Evolutionary conservation across 2,888 invertebrate genomes (phyloP), one percentile per base, ranked within the genome.

Genomic region (Mechanitis messenoides): DNA sequence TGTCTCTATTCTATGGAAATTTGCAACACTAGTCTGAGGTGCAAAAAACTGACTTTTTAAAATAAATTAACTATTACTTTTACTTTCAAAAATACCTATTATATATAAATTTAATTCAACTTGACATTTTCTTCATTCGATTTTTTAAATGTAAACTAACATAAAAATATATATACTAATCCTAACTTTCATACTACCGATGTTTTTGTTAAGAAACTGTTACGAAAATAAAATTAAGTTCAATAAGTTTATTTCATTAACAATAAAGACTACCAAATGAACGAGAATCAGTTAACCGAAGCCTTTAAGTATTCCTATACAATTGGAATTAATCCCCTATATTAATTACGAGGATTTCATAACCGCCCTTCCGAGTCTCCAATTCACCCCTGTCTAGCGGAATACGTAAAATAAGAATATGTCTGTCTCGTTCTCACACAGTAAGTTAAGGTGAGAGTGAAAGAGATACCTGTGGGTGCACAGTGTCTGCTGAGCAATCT

Each of bases 381-480:
- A 45, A 54, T 45, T 62, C 59, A 58, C 60, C 65, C 65, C 47
- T 45, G 56, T 42, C 31, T 46, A 45, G 33, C 56, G 33, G 46
- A 31, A 56, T 47, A 68, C 58, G 56, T 66, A 64, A 68, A 69
- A 74, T 20, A 1, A 20, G 6, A 35, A 35, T 35, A 72, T 60
- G 55, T 45, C 45, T 11, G 53, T 64, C 62, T 66, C 66, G 53
- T 59, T 63, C 57, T 47, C 53, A 50, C 61, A 54, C 55, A 46
- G 53, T 6, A 9, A 42, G 33, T n/a, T 38, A 56, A 33, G 33
- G 57, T 65, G 62, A 3, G 74, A 66, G 74, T 69, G 72, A 84
- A 70, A 60, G 82, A 74, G 81, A 78, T 69, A 92, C 92, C 83
- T 92, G 92, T 60, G 88, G 87, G 75, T 91, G 91, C 59, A 91